Conservation (phyloP, 1,140 invertebrate genomes). For the Vanessa tameamea region DNA sequence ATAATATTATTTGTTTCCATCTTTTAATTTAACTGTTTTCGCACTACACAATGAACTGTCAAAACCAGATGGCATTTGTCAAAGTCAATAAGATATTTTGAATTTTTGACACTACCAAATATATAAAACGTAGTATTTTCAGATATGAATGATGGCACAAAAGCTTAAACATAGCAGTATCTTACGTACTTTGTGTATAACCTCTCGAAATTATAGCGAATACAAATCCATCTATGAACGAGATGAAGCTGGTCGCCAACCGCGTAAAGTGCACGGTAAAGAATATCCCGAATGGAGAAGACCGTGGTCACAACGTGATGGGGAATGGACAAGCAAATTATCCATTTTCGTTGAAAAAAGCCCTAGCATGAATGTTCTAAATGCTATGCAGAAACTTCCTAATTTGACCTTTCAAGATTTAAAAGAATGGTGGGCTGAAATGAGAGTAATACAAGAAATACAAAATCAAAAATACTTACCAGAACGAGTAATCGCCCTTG, state of each 20-base stretch:
- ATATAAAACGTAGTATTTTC: no score
- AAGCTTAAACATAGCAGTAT: slow-evolving; percentile 41
- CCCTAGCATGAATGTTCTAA: slow-evolving; percentile 61
- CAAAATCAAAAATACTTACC: slow-evolving; percentile 64
- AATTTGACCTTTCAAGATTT: slow-evolving; percentile 52
- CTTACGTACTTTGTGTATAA: slow-evolving; percentile 38
- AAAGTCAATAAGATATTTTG: slow-evolving; percentile 7
- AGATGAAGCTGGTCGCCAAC: slow-evolving; percentile 62
- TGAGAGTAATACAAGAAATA: slow-evolving; percentile 69
- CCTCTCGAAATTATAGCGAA: slow-evolving; percentile 57
- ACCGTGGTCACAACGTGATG: slow-evolving; percentile 65
- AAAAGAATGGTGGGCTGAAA: slow-evolving; percentile 62
- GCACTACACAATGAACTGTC: no score
- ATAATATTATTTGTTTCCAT: no score
- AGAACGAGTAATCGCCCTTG: slow-evolving; percentile 59
- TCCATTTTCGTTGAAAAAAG: slow-evolving; percentile 67
- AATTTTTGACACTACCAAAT: neutral
- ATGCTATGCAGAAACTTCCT: slow-evolving; percentile 58
- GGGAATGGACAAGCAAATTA: slow-evolving; percentile 67
- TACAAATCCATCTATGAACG: slow-evolving; percentile 67
- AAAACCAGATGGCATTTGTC: slow-evolving; percentile 3
- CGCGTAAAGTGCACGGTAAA: slow-evolving; percentile 59
- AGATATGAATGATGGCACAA: slow-evolving; percentile 39
- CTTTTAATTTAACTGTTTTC: no score
- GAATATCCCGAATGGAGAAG: slow-evolving; percentile 68